phyloP scores from a whole-genome alignment of 2,888 invertebrate species.

The Heliconius hortense region DNA sequence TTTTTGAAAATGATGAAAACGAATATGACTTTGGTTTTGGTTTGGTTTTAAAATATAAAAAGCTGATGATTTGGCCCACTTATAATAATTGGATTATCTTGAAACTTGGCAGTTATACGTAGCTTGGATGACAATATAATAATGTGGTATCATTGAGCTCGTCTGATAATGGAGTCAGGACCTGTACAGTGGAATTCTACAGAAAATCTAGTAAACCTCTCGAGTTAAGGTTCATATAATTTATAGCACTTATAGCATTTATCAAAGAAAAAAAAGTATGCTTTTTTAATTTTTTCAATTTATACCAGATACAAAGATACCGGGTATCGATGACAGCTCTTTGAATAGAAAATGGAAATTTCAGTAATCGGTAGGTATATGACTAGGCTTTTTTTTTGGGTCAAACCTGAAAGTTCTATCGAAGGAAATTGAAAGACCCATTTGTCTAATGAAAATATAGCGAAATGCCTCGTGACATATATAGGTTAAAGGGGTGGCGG shows the following conservation, averaged over 20 bases:
- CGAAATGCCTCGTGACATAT: conserved; percentile 21
- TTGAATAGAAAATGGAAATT: neutral
- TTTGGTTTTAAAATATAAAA: neutral
- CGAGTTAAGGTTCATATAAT: no score
- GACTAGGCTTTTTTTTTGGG: neutral
- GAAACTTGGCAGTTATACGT: neutral
- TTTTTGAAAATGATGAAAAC: no score
- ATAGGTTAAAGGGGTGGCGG: conserved; percentile 33
- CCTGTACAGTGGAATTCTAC: neutral
- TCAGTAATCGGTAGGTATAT: neutral
- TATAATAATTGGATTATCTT: neutral
- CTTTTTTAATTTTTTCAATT: no score
- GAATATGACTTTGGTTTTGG: no score
- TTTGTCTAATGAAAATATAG: conserved; percentile 26
- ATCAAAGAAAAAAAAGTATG: no score
- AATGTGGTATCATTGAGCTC: no score
- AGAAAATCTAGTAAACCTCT: neutral
- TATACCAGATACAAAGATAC: no score
- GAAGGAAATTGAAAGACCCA: conserved; percentile 3
- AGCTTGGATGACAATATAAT: no score
- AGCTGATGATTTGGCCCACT: neutral
- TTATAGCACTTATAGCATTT: no score
- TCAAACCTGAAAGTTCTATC: neutral
- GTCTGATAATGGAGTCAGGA: no score
- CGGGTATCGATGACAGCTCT: no score